Conservation (phyloP, 1,140 invertebrate species). For the Trichonephila clavipes region DNA sequence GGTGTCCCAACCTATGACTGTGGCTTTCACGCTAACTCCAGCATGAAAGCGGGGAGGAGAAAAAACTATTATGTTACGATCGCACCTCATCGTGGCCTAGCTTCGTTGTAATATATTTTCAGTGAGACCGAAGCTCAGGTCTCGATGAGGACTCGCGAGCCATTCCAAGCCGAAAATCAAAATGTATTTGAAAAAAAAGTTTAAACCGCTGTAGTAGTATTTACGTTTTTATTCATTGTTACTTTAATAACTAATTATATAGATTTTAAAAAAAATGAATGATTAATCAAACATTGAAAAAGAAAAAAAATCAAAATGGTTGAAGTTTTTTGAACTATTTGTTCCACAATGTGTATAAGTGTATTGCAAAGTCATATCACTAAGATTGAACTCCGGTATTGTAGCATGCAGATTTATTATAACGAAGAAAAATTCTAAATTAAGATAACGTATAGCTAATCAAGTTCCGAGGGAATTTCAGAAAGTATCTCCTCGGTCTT, state of each 20-base stretch:
- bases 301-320: constrained; percentile 75
- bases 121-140: constrained; percentile 69
- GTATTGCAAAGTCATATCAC: constrained; percentile 76
- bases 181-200: constrained; percentile 65
- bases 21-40: constrained; percentile 94
- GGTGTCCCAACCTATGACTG: constrained; percentile 89
- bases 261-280: constrained; percentile 71
- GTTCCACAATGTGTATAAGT: constrained; percentile 73
- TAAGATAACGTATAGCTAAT: not conserved
- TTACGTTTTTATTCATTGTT: constrained; percentile 76
- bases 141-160: constrained; percentile 57
- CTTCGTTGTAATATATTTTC: constrained; percentile 73
- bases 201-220: constrained; percentile 61
- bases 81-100: constrained; percentile 66
- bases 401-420: constrained; percentile 72
- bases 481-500: constrained; percentile 15
- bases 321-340: constrained; percentile 75
- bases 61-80: constrained; percentile 36
- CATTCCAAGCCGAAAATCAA: constrained; percentile 67
- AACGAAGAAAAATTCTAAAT: constrained; percentile 30
- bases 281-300: constrained; percentile 57
- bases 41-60: constrained; percentile 83
- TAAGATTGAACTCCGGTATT: constrained; percentile 73
- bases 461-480: constrained; percentile 8
- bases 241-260: constrained; percentile 73